phyloP scores from a whole-genome alignment of 2,797 vertebrate species.

The Chloroceryle inda region DNA sequence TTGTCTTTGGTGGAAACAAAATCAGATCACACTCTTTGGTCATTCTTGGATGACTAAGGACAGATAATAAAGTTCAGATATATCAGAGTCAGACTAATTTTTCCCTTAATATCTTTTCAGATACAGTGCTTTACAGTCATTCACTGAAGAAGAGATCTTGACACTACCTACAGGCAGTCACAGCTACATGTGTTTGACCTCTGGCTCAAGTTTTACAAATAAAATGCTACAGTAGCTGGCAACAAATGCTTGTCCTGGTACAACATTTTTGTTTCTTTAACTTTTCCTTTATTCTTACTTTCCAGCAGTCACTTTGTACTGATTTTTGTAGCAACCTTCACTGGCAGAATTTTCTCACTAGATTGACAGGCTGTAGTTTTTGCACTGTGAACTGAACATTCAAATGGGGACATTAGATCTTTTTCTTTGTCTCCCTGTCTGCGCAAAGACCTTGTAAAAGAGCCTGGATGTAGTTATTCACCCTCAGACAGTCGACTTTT shows the following conservation, averaged over 20 bases:
- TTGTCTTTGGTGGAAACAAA: neutral
- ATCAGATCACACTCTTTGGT: neutral
- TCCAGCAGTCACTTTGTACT: neutral
- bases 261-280: neutral
- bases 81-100: neutral
- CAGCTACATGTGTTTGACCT: fast-evolving
- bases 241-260: neutral
- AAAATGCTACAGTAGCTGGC: neutral
- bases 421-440: constrained; percentile 38
- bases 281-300: neutral
- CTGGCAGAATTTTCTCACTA: constrained; percentile 41
- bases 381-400: constrained; percentile 63
- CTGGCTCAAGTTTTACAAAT: neutral
- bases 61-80: neutral
- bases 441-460: constrained; percentile 28
- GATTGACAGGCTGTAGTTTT: constrained; percentile 28
- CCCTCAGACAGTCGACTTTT: constrained; percentile 30
- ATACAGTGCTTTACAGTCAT: neutral
- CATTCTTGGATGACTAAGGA: neutral
- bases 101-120: neutral
- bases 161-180: neutral
- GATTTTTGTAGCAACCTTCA: constrained; percentile 30
- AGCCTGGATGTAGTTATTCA: constrained; percentile 62
- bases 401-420: constrained; percentile 45
- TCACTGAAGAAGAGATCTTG: neutral